These are phyloP conservation scores for Cyclophora punctaria DNA, from an alignment of 2,888 invertebrate species.

Conservation along the genomic window DNA sequence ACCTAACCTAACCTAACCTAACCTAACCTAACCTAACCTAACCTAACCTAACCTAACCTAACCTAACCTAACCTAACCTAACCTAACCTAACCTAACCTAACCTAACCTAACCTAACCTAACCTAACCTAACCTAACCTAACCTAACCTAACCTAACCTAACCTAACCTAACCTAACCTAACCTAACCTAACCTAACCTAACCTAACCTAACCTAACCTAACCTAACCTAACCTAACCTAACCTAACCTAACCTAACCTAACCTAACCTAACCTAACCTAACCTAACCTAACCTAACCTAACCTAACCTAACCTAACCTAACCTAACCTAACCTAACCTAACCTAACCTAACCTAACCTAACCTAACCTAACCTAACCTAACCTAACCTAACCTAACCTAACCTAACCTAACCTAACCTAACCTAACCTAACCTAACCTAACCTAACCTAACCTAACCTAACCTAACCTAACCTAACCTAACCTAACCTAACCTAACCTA, in stretches of 20 bases:
- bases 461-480: constrained; percentile 16
- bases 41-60: constrained; percentile 7
- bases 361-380: constrained; percentile 2
- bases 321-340: not conserved
- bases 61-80: constrained; percentile 7
- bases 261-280: not conserved
- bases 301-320: too few species aligned
- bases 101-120: constrained; percentile 11
- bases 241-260: constrained; percentile 7
- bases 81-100: constrained; percentile 9
- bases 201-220: constrained; percentile 10
- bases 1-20: constrained; percentile 7
- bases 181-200: constrained; percentile 10
- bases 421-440: constrained; percentile 13
- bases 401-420: constrained; percentile 11
- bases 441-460: constrained; percentile 16
- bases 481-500: constrained; percentile 12
- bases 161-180: constrained; percentile 12
- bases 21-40: constrained; percentile 7
- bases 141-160: constrained; percentile 13
- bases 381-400: constrained; percentile 2
- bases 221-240: constrained; percentile 11
- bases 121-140: constrained; percentile 8
- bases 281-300: too few species aligned
- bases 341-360: constrained; percentile 1